Evolutionary conservation across 2,888 invertebrate genomes (phyloP).

Genomic region (Athripsodes cinereus): DNA sequence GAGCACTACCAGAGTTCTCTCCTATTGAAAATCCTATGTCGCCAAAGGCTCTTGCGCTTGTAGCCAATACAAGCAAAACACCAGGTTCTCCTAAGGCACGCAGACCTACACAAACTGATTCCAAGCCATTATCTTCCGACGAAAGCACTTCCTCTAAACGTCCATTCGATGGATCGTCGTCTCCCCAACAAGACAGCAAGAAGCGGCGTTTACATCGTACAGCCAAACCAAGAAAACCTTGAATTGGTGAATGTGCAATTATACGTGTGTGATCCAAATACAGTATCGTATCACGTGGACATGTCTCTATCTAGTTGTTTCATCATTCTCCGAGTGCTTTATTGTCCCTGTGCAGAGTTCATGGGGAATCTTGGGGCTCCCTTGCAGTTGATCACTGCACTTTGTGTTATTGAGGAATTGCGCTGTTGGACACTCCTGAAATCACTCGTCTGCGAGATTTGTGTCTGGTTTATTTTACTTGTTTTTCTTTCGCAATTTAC

Average conservation of each 20-base stretch:
- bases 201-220: constrained; percentile 39
- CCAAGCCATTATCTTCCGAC: constrained; percentile 19
- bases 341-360: neutral
- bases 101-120: constrained; percentile 35
- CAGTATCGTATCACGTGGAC: neutral
- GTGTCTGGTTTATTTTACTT: too few species aligned
- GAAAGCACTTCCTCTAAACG: constrained; percentile 22
- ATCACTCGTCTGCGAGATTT: too few species aligned
- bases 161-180: constrained; percentile 30
- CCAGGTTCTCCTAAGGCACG: constrained; percentile 37
- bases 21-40: constrained; percentile 20
- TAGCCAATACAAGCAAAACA: constrained; percentile 28
- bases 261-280: constrained; percentile 1
- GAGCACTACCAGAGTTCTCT: constrained; percentile 18
- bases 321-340: constrained; percentile 7
- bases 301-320: neutral
- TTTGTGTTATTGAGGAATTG: too few species aligned
- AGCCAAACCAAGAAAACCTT: constrained; percentile 41
- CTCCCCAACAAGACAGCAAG: constrained; percentile 43
- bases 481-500: too few species aligned
- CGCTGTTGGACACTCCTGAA: too few species aligned
- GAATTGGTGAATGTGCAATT: constrained; percentile 10
- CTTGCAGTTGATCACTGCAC: too few species aligned
- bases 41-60: constrained; percentile 30
- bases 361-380: neutral